Conservation (phyloP, 2,888 invertebrate species). For the Leptopilina drosophilae region DNA sequence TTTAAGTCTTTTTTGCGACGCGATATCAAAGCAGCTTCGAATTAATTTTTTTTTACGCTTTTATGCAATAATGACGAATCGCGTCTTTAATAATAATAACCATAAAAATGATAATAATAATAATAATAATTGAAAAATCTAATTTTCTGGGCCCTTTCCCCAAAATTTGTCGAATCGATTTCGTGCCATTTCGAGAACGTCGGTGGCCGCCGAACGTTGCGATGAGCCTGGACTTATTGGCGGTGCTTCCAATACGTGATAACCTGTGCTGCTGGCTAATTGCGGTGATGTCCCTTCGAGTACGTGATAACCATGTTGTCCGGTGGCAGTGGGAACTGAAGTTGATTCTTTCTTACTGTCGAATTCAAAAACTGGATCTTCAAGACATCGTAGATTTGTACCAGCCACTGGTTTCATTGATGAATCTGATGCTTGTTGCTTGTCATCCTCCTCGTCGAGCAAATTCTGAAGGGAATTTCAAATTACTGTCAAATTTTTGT, state of each 20-base stretch:
- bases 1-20: conserved; percentile 46
- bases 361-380: conserved; percentile 80
- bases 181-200: conserved; percentile 88
- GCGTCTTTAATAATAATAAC: too few species aligned
- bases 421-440: conserved; percentile 54
- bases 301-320: conserved; percentile 79
- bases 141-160: conserved; percentile 80
- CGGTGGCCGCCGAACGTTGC: conserved; percentile 80
- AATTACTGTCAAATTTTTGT: not conserved
- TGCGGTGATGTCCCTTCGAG: conserved; percentile 78
- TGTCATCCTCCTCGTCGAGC: conserved; percentile 19
- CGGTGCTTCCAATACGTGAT: conserved; percentile 76
- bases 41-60: conserved; percentile 54
- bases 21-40: conserved; percentile 53
- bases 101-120: too few species aligned
- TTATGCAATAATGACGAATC: too few species aligned
- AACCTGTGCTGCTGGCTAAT: conserved; percentile 61
- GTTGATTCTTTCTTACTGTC: conserved; percentile 70
- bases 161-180: conserved; percentile 91
- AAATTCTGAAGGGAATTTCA: not conserved
- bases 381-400: conserved; percentile 78
- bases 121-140: conserved; percentile 54
- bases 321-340: conserved; percentile 64
- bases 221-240: conserved; percentile 61
- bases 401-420: conserved; percentile 76